Base-by-base conservation (phyloP, 2,797 vertebrate species). In the Gambusia yucatana region DNA sequence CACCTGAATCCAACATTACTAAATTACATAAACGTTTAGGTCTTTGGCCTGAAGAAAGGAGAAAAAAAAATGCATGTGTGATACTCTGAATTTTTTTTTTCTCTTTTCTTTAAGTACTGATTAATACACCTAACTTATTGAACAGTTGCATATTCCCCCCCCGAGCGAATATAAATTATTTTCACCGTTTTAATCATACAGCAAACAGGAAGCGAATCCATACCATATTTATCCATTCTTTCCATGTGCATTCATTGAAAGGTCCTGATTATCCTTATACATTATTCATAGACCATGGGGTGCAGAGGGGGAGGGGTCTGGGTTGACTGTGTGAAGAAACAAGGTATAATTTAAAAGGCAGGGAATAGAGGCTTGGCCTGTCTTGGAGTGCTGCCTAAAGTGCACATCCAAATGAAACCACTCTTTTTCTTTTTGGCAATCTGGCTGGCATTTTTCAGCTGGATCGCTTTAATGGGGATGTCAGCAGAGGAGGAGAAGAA, bases 361-460 rank as follows among this genome's bases (percentile, higher is more conserved):
- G 88, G 78, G 80, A 92, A 82, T 33, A 81, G 85, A 89, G 82
- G 86, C 84, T 84, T 80, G 89, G 74, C 87, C 87, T 88, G 88
- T 90, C 84, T 91, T 91, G 82, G 83, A 93, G 88, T 86, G 86
- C 87, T 86, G 90, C 91, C 90, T 81, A 75, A 90, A 86, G 83
- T 92, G 90, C 90, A 86, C 76, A 83, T 85, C 89, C 81, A 93
- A 91, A 93, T 90, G 89, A 95, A 93, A 87, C 88, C 81, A 84
- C 86, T 84, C 86, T 89, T 88, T 28, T 44, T 47, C 17, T 22
- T 47, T 52, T 33, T 33, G 33, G 91, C 95, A 94, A 94, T 95
- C 91, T 93, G 90, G 90, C 87, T 93, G 90, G 90, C 93, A 95
- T 96, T 96, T 93, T 95, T 96, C 93, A 95, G 90, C 84, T 73